Evolutionary conservation across 2,113 vertebrate genomes (phyloP).

Genomic region (Phasianus colchicus): DNA sequence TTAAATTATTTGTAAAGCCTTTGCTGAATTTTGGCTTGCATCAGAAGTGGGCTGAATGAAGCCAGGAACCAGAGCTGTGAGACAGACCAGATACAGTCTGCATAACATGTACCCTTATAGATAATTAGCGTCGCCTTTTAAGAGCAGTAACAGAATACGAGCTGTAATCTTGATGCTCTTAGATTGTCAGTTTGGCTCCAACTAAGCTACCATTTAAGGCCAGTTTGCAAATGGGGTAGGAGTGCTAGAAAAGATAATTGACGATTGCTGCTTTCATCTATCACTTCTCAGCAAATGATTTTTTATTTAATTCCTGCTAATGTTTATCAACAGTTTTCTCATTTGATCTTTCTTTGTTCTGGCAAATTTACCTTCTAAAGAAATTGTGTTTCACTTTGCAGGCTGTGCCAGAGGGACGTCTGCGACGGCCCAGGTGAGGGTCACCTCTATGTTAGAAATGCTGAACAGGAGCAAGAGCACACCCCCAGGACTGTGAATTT

Average conservation of each 20-base stretch:
- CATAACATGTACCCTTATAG: neutral
- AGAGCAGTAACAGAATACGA: neutral
- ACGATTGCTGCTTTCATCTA: neutral
- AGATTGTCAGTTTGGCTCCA: neutral
- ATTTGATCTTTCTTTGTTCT: neutral
- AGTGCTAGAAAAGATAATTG: neutral
- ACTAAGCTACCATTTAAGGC: neutral
- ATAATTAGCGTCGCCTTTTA: neutral
- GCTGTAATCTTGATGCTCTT: constrained; percentile 6
- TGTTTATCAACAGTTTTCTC: neutral
- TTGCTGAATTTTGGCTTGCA: neutral
- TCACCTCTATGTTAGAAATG: neutral
- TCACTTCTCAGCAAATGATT: neutral
- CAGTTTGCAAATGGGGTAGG: neutral
- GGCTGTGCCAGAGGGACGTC: neutral
- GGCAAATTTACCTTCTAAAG: neutral
- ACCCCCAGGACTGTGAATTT: neutral
- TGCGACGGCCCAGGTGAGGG: neutral
- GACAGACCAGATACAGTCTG: neutral
- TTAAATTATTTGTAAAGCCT: neutral
- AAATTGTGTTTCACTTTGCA: neutral
- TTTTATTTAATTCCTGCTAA: neutral
- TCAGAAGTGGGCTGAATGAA: neutral
- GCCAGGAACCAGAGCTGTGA: neutral
- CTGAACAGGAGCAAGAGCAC: constrained; percentile 1